Percentiles rank a stretch among this genome's conserved stretches.
phyloP scores from a whole-genome alignment of 2,113 vertebrate genomes.

The Lamprotornis superbus region DNA sequence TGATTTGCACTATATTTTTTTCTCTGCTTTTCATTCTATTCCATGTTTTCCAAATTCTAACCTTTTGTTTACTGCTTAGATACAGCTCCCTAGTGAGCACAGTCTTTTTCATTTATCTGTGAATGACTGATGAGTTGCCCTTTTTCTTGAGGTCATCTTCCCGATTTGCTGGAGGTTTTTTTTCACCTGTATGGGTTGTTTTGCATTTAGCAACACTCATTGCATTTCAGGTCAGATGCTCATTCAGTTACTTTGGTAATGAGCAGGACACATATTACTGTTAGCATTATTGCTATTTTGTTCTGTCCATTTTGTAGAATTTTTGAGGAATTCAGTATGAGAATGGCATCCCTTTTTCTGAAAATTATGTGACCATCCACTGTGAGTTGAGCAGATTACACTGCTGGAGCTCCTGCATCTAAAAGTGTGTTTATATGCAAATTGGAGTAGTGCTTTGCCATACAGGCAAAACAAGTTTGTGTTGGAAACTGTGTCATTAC shows the following conservation, averaged over 20 bases:
- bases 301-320: neutral
- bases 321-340: neutral
- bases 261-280: neutral
- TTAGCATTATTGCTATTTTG: neutral
- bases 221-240: neutral
- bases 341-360: neutral
- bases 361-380: neutral
- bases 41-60: neutral
- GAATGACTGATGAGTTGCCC: neutral
- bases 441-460: neutral
- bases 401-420: neutral
- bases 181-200: neutral
- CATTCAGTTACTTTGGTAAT: neutral
- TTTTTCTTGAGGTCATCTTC: neutral
- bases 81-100: neutral
- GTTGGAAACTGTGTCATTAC: neutral
- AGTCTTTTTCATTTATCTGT: neutral
- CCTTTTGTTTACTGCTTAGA: neutral
- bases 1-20: neutral
- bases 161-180: neutral
- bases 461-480: neutral
- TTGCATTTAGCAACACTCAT: neutral
- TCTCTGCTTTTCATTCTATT: neutral
- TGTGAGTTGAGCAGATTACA: neutral
- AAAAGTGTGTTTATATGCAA: neutral